A percentile compares a stretch with the other conserved stretches of the same genome.
phyloP scores from a whole-genome alignment of 92 coral and sea anemone genomes.

The Siderastrea radians region DNA sequence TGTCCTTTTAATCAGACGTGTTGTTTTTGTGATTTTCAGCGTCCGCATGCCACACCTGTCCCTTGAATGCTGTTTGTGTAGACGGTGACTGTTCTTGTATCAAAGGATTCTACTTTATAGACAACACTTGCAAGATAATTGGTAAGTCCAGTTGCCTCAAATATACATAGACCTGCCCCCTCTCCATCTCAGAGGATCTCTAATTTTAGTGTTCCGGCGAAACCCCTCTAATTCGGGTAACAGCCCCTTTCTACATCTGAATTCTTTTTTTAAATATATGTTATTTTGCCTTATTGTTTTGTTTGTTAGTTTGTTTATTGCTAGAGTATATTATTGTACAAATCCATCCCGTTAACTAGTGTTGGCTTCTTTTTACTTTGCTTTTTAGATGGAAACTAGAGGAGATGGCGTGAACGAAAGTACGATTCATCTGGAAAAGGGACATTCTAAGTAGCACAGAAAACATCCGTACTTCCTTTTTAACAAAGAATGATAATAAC shows the following conservation, averaged over 20 bases:
- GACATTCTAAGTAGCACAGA: neutral
- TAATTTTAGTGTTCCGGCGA: too few relatives aligned
- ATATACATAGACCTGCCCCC: neutral
- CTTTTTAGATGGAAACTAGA: slow-evolving; percentile 4
- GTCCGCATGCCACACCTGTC: slow-evolving; percentile 56
- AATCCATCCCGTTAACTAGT: too few relatives aligned
- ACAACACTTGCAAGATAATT: slow-evolving; percentile 49
- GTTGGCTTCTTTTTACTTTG: neutral
- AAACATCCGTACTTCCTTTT: neutral
- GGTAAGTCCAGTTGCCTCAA: neutral
- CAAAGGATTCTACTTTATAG: slow-evolving; percentile 54
- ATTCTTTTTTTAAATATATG: too few relatives aligned
- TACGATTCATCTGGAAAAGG: neutral
- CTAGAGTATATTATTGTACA: too few relatives aligned
- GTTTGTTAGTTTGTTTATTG: too few relatives aligned
- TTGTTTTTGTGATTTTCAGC: slow-evolving; percentile 8
- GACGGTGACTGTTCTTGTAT: slow-evolving; percentile 73
- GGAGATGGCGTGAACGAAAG: neutral
- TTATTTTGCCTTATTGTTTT: too few relatives aligned
- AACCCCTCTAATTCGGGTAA: neutral
- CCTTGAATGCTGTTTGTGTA: slow-evolving; percentile 71
- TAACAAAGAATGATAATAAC: too few relatives aligned
- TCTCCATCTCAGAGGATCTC: too few relatives aligned
- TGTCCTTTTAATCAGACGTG: neutral
- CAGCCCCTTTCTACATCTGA: too few relatives aligned